Conservation (phyloP, 2,797 vertebrate species). For the Mionectes olivaceus region DNA sequence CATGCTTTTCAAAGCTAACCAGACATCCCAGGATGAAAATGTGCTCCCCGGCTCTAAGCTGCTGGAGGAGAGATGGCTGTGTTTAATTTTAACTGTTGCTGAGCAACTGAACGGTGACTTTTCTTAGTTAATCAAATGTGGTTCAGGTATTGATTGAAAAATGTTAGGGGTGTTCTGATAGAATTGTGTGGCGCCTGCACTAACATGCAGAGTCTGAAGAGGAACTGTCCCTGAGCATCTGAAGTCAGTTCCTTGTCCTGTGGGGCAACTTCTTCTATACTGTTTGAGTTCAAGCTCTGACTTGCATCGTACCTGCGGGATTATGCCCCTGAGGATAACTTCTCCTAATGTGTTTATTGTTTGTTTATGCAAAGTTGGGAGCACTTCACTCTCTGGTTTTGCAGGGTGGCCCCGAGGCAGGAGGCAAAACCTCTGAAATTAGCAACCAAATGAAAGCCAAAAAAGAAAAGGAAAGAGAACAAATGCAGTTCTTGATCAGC, state of each 20-base stretch:
- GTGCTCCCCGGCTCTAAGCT: neutral
- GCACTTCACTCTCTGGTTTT: neutral
- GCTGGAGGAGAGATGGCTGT: neutral
- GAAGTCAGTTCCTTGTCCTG: neutral
- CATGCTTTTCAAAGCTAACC: neutral
- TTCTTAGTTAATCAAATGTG: neutral
- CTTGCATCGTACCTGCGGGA: neutral
- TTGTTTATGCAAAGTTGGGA: neutral
- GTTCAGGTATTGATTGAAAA: neutral
- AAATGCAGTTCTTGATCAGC: neutral
- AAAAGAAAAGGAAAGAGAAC: neutral
- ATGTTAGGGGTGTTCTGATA: neutral
- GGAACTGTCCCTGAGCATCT: neutral
- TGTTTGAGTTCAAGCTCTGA: neutral
- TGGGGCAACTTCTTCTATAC: fast-evolving
- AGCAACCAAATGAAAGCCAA: neutral
- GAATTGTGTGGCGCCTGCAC: neutral
- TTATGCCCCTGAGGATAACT: neutral
- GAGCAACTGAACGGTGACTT: neutral
- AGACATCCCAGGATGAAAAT: neutral
- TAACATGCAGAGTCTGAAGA: neutral
- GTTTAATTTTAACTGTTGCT: neutral
- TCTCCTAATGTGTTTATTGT: neutral
- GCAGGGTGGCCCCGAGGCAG: neutral
- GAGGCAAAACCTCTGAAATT: neutral